Conservation (phyloP, 2,113 vertebrate genomes). For the Xenopus tropicalis region UCB_Xtro_10.0 CM004444.2:88545001-88545500, state of each 20-base stretch:
- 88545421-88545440: conserved; percentile 16
- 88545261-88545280: conserved; percentile 22
- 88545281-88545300: conserved; percentile 38
- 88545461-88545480: conserved; percentile 32
- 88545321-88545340: conserved; percentile 30
- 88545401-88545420: conserved; percentile 19
- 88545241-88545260: conserved; percentile 13
- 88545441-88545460: conserved; percentile 26
- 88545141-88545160: conserved; percentile 16
- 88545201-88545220: conserved; percentile 19
- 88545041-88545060: not conserved
- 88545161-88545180: conserved; percentile 20
- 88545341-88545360: conserved; percentile 33
- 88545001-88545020: not conserved
- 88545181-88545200: conserved; percentile 24
- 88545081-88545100: conserved; percentile 25
- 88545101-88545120: conserved; percentile 21
- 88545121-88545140: not conserved
- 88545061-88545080: conserved; percentile 6
- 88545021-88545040: not conserved
- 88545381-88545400: conserved; percentile 32
- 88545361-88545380: conserved; percentile 7
- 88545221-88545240: conserved; percentile 6
- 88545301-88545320: conserved; percentile 23
- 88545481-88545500: conserved; percentile 4